Conservation (phyloP, 2,113 vertebrate genomes). For the Jacana jacana region DNA sequence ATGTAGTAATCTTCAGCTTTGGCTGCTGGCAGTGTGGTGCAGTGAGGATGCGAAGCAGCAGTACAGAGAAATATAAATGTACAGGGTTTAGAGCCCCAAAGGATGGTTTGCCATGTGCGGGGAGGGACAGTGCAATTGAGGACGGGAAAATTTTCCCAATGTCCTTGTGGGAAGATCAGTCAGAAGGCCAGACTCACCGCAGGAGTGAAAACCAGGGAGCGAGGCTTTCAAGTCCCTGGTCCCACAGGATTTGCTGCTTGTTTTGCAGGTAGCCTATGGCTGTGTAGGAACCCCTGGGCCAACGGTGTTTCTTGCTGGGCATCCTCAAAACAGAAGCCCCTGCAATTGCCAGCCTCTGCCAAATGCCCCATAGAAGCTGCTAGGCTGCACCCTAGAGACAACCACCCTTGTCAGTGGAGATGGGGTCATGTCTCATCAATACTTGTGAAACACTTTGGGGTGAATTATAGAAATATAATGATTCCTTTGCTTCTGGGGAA, state of each 20-base stretch:
- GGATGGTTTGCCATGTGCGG: background rate
- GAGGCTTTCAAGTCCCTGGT: background rate
- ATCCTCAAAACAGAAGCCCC: background rate
- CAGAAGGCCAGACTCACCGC: accelerated
- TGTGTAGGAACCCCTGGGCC: background rate
- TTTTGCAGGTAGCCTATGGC: background rate
- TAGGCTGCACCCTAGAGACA: background rate
- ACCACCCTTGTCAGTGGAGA: background rate
- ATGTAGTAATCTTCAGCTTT: background rate
- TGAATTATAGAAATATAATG: background rate
- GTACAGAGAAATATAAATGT: background rate
- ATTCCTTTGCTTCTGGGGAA: background rate
- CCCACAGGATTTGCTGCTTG: background rate
- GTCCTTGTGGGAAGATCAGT: background rate
- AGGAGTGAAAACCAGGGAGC: background rate
- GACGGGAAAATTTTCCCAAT: accelerated
- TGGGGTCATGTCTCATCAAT: background rate
- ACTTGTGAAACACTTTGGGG: background rate
- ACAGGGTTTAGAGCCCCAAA: background rate
- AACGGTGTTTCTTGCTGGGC: background rate
- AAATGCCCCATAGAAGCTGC: background rate
- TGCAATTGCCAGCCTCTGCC: background rate
- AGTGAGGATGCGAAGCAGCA: background rate
- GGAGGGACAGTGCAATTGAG: background rate
- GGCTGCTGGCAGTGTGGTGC: background rate